Percentiles rank a stretch among this genome's conserved stretches.
phyloP scores from a whole-genome alignment of 2,113 vertebrate genomes.

The Pavo muticus region DNA sequence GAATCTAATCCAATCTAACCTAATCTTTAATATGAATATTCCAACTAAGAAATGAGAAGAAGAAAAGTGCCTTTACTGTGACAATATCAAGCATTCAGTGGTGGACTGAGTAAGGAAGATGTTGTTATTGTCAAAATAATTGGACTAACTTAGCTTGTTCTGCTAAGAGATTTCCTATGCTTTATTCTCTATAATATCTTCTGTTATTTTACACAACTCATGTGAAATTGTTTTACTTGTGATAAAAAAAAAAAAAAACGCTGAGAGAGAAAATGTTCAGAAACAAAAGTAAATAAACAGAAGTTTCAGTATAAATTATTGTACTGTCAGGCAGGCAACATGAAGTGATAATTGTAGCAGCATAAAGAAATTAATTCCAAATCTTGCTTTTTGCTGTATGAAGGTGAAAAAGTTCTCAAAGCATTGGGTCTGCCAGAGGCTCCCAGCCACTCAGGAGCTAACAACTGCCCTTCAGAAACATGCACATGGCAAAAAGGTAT shows the following conservation, averaged over 20 bases:
- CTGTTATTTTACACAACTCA: background rate
- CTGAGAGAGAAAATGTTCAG: background rate
- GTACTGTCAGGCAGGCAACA: background rate
- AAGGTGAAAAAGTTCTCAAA: background rate
- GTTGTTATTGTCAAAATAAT: background rate
- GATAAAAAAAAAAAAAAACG: background rate
- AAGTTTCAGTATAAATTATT: constrained; percentile 13
- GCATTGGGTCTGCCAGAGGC: background rate
- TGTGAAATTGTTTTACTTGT: background rate
- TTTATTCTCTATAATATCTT: background rate
- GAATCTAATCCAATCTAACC: background rate
- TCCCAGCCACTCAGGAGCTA: background rate
- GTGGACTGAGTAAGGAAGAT: background rate
- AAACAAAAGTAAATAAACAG: constrained; percentile 39
- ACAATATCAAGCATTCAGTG: background rate
- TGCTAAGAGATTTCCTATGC: background rate
- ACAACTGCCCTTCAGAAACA: background rate
- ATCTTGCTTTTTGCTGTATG: background rate
- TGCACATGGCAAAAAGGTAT: background rate
- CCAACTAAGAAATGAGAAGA: background rate
- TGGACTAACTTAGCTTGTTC: background rate
- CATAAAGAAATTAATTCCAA: constrained; percentile 30
- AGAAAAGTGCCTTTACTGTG: background rate
- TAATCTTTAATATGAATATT: background rate
- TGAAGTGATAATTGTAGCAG: constrained; percentile 7